These are phyloP conservation scores for Charina bottae DNA, from an alignment of 2,113 vertebrate genomes.

Conservation along the genomic window DNA sequence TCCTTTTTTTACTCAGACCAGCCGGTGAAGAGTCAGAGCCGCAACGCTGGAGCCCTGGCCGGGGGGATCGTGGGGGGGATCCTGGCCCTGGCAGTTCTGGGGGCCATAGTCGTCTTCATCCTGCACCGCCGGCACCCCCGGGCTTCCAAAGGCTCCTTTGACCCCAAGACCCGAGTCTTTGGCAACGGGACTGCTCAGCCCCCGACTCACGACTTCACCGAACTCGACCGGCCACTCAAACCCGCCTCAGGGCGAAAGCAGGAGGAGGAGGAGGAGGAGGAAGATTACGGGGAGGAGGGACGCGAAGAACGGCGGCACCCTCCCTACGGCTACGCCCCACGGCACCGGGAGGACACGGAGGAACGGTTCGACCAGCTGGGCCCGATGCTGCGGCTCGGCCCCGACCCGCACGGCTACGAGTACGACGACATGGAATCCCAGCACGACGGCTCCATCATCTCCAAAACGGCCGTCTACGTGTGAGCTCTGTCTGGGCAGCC, in stretches of 20 bases:
- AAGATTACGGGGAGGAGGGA: slow-evolving; percentile 73
- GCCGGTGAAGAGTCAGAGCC: slow-evolving; percentile 70
- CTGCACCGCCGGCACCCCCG: slow-evolving; percentile 62
- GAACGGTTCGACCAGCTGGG: slow-evolving; percentile 70
- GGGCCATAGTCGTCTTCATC: slow-evolving; percentile 72
- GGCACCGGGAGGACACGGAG: slow-evolving; percentile 70
- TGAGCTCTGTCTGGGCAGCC: slow-evolving; percentile 52
- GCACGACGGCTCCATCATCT: slow-evolving; percentile 89
- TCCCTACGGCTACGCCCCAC: background rate
- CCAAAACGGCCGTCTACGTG: slow-evolving; percentile 88
- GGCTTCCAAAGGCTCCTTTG: slow-evolving; percentile 69
- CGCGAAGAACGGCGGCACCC: background rate
- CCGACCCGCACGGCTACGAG: slow-evolving; percentile 66
- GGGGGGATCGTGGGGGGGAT: slow-evolving; percentile 85
- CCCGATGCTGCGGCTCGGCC: slow-evolving; percentile 73
- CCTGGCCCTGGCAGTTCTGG: slow-evolving; percentile 83
- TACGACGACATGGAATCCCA: slow-evolving; percentile 93
- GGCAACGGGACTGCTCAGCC: slow-evolving; percentile 69
- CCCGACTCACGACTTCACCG: slow-evolving; percentile 69
- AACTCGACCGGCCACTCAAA: slow-evolving; percentile 49
- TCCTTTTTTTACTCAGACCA: slow-evolving; percentile 77
- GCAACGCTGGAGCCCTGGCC: slow-evolving; percentile 79
- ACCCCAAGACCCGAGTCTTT: slow-evolving; percentile 82
- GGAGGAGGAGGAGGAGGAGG: slow-evolving; percentile 50
- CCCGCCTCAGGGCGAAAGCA: background rate